These are phyloP conservation scores for Drosophila cardini DNA, from an alignment of 1,140 invertebrate species.

Conservation along the genomic window DNA sequence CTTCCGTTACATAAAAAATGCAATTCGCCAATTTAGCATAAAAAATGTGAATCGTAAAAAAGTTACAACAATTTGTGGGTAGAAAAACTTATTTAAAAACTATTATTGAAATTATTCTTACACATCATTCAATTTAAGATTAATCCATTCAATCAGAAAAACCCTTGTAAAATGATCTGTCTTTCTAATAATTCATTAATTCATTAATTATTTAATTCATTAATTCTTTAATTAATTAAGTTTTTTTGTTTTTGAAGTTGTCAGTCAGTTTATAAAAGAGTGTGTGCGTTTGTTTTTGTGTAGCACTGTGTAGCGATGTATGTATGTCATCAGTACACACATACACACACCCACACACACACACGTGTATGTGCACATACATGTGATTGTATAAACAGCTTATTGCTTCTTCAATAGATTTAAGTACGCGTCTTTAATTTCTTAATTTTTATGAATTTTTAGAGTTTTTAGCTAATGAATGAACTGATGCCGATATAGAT, in stretches of 20 bases:
- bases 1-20: constrained; percentile 60
- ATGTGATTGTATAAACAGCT: constrained; percentile 73
- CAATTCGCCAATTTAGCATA: constrained; percentile 72
- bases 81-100: constrained; percentile 82
- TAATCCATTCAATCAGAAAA: constrained; percentile 14
- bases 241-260: constrained; percentile 35
- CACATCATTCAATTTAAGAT: constrained; percentile 54
- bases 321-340: constrained; percentile 4
- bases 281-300: constrained; percentile 18
- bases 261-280: constrained; percentile 58
- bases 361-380: constrained; percentile 17
- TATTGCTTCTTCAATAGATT: constrained; percentile 62
- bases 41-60: constrained; percentile 76
- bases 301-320: constrained; percentile 23
- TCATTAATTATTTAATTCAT: constrained; percentile 35
- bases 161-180: constrained; percentile 50
- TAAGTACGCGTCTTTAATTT: constrained; percentile 17
- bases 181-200: constrained; percentile 13
- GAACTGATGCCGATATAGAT: constrained; percentile 7
- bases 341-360: constrained; percentile 10
- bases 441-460: constrained; percentile 13
- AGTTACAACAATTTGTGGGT: constrained; percentile 75
- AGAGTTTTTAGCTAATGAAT: constrained; percentile 31
- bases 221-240: neutral
- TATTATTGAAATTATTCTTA: constrained; percentile 78